Conservation (phyloP, 2,888 invertebrate genomes). For the Pyrrhia umbra region DNA sequence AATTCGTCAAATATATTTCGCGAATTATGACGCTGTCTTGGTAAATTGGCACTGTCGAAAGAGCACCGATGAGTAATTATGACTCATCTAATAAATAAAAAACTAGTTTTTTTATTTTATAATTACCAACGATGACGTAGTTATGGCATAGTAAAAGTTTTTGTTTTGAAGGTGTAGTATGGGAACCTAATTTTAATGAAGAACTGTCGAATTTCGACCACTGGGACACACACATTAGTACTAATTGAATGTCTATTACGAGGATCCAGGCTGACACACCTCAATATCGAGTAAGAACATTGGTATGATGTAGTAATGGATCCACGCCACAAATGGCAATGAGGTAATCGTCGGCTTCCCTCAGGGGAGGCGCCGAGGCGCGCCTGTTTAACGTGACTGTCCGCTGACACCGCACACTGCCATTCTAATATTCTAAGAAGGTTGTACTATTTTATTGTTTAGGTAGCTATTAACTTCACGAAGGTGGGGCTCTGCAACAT, state of each 20-base stretch:
- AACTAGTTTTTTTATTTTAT: too few species aligned
- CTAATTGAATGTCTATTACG: conserved; percentile 37
- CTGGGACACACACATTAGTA: background rate
- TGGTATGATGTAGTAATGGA: conserved; percentile 62
- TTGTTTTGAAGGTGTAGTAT: background rate
- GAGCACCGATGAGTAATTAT: conserved; percentile 1
- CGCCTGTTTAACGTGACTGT: conserved; percentile 61
- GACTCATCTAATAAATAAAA: conserved; percentile 1
- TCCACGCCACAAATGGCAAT: conserved; percentile 74
- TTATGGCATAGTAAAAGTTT: too few species aligned
- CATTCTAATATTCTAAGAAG: conserved; percentile 63
- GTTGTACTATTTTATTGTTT: conserved; percentile 54
- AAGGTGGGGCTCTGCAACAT: conserved; percentile 40
- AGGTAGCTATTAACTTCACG: conserved; percentile 26
- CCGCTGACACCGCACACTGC: conserved; percentile 38
- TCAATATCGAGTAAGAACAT: conserved; percentile 62
- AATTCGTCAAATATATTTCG: too few species aligned
- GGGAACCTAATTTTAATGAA: background rate
- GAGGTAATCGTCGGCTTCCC: conserved; percentile 82
- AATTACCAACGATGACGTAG: too few species aligned
- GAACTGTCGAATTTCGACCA: conserved; percentile 2
- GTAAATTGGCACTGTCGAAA: conserved; percentile 26
- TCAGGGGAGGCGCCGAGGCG: conserved; percentile 69
- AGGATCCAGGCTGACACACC: conserved; percentile 46
- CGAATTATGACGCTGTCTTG: conserved; percentile 11